Percentiles rank a stretch among this genome's conserved stretches.
These are phyloP conservation scores for Nomada lathburiana DNA, from an alignment of 2,888 invertebrate genomes.

Conservation along the genomic window DNA sequence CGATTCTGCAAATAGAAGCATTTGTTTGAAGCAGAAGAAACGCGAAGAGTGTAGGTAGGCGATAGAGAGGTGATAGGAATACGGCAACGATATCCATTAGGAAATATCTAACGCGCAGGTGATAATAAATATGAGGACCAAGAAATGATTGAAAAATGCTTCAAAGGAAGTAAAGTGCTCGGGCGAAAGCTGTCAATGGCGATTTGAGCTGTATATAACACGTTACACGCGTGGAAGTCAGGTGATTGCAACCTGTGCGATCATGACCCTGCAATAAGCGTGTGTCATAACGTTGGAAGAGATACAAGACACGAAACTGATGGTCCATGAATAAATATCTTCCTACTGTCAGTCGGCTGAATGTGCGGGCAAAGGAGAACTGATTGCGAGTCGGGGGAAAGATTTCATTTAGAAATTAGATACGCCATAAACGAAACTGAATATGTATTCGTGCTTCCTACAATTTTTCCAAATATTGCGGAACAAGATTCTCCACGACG, in stretches of 20 bases:
- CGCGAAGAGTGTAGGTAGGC: no score
- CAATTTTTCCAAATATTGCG: not conserved
- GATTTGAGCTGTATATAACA: slow-evolving; percentile 27
- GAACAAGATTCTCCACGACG: not conserved
- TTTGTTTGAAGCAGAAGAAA: no score
- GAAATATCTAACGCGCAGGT: not conserved
- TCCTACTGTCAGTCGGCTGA: slow-evolving; percentile 27
- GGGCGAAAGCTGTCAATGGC: slow-evolving; percentile 5
- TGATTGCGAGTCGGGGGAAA: slow-evolving; percentile 19
- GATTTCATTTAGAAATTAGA: slow-evolving; percentile 33
- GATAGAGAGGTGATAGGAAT: no score
- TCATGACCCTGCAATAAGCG: slow-evolving; percentile 57
- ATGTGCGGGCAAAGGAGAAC: slow-evolving; percentile 21
- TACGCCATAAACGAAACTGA: not conserved
- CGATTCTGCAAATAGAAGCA: no score
- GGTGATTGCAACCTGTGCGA: slow-evolving; percentile 44
- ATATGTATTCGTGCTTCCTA: not conserved
- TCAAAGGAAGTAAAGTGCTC: not conserved
- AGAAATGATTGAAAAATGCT: not conserved
- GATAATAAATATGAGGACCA: not conserved
- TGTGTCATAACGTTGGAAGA: slow-evolving; percentile 40
- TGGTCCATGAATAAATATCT: slow-evolving; percentile 54
- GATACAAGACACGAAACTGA: slow-evolving; percentile 49
- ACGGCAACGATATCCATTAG: no score
- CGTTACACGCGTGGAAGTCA: slow-evolving; percentile 19